Evolutionary conservation across 92 coral and sea anemone genomes (phyloP), one percentile per base, ranked within the genome.

Genomic region (Parazoanthus atlanticus): DNA sequence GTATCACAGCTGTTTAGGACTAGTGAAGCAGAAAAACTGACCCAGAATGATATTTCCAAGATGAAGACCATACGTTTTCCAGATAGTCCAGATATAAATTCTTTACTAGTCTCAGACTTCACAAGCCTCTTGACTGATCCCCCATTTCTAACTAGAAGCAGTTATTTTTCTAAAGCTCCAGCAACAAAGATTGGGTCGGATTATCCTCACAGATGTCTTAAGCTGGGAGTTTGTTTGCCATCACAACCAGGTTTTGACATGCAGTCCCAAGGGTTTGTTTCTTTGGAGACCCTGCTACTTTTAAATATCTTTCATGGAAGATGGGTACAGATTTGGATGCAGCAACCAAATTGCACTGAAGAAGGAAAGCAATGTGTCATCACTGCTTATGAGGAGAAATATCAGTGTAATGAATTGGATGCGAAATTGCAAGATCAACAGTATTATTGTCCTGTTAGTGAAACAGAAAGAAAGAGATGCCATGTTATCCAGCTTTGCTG

Each of bases 281-380:
- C 93, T 36, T 21, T 95, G 82, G 90, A 81, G 66, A 93, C 93
- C 40, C 87, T 95, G 88, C 76, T 90, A 70, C 88, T 72, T 11
- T 41, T 95, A 65, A 78, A 79, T 31, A 73, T 93, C 38, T 92
- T 93, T 65, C 76, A 91, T 93, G 96, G 98, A 32, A 93, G 92
- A 64, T 95, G 96, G 98, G 88, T 95, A 49, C 90, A 95, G 88
- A 74, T 95, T 34, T 89, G 88, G 86, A 28, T 90, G n/a, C 82
- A 84, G 15, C 41, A 75, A 23, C 52, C 86, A 47, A 43, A 58
- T 52, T 32, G 38, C 15, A 40, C 69, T 71, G 40, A 71, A 47
- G 69, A 67, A 43, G 54, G 28, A 43, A 21, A 56, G 73, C 38
- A 30, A 7, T 32, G 30, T 49, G 52, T 26, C 28, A 36, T 6